Percentiles rank a stretch among this genome's conserved stretches.
Evolutionary conservation across 2,113 vertebrate species (phyloP).

Genomic region (Fukomys damarensis): DNA sequence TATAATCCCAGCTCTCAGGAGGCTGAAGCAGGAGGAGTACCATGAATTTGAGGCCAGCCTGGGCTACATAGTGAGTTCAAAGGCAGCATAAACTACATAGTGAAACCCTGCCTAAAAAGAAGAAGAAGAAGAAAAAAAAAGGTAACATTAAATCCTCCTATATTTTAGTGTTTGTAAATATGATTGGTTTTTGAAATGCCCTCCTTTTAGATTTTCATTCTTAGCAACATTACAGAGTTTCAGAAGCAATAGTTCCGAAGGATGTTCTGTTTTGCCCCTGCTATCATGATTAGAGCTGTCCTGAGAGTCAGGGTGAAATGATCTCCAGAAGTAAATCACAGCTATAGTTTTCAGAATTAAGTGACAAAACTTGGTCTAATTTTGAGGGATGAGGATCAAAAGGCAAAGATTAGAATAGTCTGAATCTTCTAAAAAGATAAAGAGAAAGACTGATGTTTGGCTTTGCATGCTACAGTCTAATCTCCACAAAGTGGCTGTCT

Average conservation of each 20-base stretch:
- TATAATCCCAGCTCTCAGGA: neutral
- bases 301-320: accelerated
- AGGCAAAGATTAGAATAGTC: neutral
- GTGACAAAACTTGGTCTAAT: neutral
- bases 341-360: neutral
- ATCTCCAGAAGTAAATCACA: neutral
- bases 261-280: conserved; percentile 1
- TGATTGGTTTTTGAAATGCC: conserved; percentile 63
- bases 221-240: neutral
- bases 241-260: neutral
- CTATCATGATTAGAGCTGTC: neutral
- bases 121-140: no score
- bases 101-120: neutral
- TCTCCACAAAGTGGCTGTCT: neutral
- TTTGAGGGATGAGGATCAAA: neutral
- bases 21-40: neutral
- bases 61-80: neutral
- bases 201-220: conserved; percentile 60
- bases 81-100: neutral
- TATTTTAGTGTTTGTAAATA: conserved; percentile 73
- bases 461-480: neutral
- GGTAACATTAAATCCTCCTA: conserved; percentile 7
- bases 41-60: neutral
- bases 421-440: neutral
- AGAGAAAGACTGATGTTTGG: neutral